Percentiles rank a stretch among this genome's conserved stretches.
These are phyloP conservation scores for Chunga burmeisteri DNA, from an alignment of 2,113 vertebrate species.

Conservation along the genomic window DNA sequence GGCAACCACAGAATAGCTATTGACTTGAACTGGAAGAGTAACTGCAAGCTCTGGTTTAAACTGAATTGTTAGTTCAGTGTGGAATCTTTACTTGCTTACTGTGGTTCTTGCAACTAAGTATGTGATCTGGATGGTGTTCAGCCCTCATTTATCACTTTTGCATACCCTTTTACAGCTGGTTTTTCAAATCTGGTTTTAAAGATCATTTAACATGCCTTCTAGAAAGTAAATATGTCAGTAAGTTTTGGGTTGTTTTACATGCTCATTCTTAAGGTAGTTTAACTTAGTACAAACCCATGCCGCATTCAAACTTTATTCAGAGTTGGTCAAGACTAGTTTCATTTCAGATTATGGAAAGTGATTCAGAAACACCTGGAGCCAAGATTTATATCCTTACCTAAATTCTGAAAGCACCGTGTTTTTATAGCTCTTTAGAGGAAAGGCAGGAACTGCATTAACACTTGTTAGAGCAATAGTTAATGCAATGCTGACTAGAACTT, in stretches of 20 bases:
- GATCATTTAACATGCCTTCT: slow-evolving; percentile 52
- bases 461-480: slow-evolving; percentile 74
- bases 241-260: slow-evolving; percentile 68
- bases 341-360: slow-evolving; percentile 66
- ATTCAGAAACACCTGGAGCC: slow-evolving; percentile 77
- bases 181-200: slow-evolving; percentile 74
- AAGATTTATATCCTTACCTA: slow-evolving; percentile 75
- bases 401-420: slow-evolving; percentile 70
- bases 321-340: slow-evolving; percentile 49
- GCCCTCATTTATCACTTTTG: slow-evolving; percentile 64
- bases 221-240: slow-evolving; percentile 71
- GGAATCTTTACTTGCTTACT: slow-evolving; percentile 27
- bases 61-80: slow-evolving; percentile 14
- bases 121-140: slow-evolving; percentile 56
- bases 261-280: slow-evolving; percentile 39
- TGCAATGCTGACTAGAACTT: slow-evolving; percentile 68
- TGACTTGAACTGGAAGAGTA: slow-evolving; percentile 23
- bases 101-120: neutral
- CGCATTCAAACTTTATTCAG: slow-evolving; percentile 46
- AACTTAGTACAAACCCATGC: slow-evolving; percentile 49
- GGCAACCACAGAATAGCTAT: neutral
- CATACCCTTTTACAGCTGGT: slow-evolving; percentile 66
- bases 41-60: slow-evolving; percentile 45
- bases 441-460: slow-evolving; percentile 78
- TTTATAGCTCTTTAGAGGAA: slow-evolving; percentile 77